These are phyloP conservation scores for Galeopsomyia nigrocyanea DNA, from an alignment of 2,888 invertebrate species.

Conservation along the genomic window DNA sequence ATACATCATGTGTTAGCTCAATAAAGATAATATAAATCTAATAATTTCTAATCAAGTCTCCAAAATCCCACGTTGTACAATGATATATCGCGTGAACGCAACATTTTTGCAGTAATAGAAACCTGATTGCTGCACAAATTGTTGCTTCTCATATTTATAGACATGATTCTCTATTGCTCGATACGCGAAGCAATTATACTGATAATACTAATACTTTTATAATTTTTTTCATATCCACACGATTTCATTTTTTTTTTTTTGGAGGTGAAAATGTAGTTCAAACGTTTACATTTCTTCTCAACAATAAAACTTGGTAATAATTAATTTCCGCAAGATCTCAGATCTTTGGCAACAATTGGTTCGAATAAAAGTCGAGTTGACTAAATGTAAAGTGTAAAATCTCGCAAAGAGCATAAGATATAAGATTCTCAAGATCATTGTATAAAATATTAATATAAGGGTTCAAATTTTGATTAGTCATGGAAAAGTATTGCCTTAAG, in stretches of 20 bases:
- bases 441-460: slow-evolving; percentile 4
- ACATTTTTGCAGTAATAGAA: slow-evolving; percentile 60
- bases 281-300: slow-evolving; percentile 17
- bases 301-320: slow-evolving; percentile 38
- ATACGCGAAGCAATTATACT: slow-evolving; percentile 33
- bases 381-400: slow-evolving; percentile 40
- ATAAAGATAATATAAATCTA: slow-evolving; percentile 49
- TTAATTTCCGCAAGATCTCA: slow-evolving; percentile 38
- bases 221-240: slow-evolving; percentile 35
- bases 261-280: slow-evolving; percentile 15
- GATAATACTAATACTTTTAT: slow-evolving; percentile 43
- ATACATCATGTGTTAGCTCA: slow-evolving; percentile 55
- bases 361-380: slow-evolving; percentile 23
- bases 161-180: slow-evolving; percentile 24
- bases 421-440: slow-evolving; percentile 28
- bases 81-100: slow-evolving; percentile 55
- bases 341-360: slow-evolving; percentile 46
- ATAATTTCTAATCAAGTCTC: slow-evolving; percentile 47
- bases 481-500: slow-evolving; percentile 35
- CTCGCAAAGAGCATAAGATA: slow-evolving; percentile 24
- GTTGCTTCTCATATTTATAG: slow-evolving; percentile 8
- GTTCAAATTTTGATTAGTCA: slow-evolving; percentile 21
- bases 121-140: slow-evolving; percentile 7
- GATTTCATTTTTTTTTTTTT: slow-evolving; percentile 18
- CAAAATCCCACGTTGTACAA: slow-evolving; percentile 38